Evolutionary conservation across 2,797 vertebrate genomes (phyloP).

Genomic region (Esox lucius): DNA sequence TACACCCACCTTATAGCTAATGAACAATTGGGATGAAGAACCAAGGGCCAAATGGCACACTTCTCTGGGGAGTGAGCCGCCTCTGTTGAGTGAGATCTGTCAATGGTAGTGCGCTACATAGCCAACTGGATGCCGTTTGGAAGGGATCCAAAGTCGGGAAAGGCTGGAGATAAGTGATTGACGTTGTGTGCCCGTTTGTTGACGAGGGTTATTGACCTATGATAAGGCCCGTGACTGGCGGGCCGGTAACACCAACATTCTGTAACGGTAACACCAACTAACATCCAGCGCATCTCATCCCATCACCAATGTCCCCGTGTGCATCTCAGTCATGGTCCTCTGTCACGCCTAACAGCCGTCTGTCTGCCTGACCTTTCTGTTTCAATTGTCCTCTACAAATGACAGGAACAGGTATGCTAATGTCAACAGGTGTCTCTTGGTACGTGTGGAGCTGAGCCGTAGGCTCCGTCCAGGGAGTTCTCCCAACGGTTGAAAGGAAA

Average conservation of each 20-base stretch:
- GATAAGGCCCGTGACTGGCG: background rate
- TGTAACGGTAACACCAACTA: slow-evolving; percentile 53
- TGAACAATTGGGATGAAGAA: slow-evolving; percentile 37
- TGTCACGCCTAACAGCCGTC: slow-evolving; percentile 10
- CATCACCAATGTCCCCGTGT: slow-evolving; percentile 24
- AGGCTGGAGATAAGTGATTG: background rate
- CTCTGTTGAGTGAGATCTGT: background rate
- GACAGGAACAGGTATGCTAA: slow-evolving; percentile 31
- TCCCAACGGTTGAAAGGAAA: background rate
- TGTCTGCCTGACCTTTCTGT: slow-evolving; percentile 51
- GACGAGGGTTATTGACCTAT: background rate
- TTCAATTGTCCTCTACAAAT: slow-evolving; percentile 24
- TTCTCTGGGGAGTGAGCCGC: background rate
- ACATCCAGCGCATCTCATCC: slow-evolving; percentile 41
- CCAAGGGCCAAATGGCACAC: background rate
- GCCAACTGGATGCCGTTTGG: background rate
- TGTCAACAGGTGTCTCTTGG: slow-evolving; percentile 42
- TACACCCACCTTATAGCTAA: slow-evolving; percentile 50
- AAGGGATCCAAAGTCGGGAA: background rate
- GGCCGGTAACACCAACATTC: slow-evolving; percentile 39
- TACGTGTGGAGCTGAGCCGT: slow-evolving; percentile 51
- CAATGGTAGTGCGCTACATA: background rate
- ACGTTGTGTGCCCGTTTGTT: background rate
- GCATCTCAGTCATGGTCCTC: slow-evolving; percentile 59
- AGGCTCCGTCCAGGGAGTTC: background rate